A percentile compares a stretch with the other conserved stretches of the same genome.
These are phyloP conservation scores for Micromesistius poutassou DNA, from an alignment of 2,797 vertebrate species.

Conservation along the genomic window DNA sequence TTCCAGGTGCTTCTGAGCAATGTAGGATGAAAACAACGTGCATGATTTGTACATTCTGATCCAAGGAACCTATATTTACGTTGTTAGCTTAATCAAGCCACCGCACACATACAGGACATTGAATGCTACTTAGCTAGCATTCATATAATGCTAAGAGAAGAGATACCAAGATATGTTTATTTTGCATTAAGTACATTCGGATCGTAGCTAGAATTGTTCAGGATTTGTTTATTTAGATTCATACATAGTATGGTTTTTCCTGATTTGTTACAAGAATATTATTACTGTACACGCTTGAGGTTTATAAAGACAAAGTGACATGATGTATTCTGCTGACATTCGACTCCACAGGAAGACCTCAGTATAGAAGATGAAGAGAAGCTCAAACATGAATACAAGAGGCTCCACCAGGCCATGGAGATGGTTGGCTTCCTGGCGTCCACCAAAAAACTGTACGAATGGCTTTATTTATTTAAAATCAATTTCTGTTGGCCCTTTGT, in stretches of 20 bases:
- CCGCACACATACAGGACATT: no score
- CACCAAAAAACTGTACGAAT: constrained; percentile 88
- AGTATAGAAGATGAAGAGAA: constrained; percentile 81
- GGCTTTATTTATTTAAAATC: not conserved
- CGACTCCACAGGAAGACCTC: constrained; percentile 76
- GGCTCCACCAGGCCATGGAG: constrained; percentile 96
- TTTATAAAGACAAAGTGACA: not conserved
- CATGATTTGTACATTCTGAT: not conserved
- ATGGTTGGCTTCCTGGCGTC: constrained; percentile 95
- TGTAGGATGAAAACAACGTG: no score
- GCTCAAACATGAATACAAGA: constrained; percentile 83
- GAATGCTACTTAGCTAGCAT: no score
- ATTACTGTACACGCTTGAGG: not conserved
- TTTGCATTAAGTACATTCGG: not conserved
- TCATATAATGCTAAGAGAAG: no score
- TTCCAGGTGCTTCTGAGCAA: not conserved
- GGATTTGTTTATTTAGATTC: not conserved
- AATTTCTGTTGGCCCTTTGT: not conserved
- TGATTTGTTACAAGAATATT: not conserved
- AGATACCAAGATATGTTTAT: not conserved
- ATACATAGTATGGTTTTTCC: no score
- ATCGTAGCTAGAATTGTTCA: not conserved
- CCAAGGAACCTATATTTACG: not conserved
- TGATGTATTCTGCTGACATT: not conserved
- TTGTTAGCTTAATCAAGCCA: not conserved